Evolutionary conservation across 2,113 vertebrate genomes (phyloP).

Genomic region (Suricata suricatta): DNA sequence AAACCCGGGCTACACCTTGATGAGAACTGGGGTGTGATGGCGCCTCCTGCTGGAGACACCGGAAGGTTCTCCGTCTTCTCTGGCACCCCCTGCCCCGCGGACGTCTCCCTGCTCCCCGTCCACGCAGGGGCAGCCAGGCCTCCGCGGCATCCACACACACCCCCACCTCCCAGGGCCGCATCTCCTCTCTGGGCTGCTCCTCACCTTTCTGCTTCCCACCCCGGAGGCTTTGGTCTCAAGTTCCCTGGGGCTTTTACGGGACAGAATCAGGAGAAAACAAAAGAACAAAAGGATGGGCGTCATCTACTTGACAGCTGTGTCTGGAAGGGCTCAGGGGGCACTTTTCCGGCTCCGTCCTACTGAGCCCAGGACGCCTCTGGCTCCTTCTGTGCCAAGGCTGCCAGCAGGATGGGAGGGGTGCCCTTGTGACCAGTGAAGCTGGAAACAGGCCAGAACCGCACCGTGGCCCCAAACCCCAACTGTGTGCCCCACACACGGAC

Average conservation of each 20-base stretch:
- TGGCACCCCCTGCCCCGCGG: neutral
- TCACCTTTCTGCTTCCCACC: neutral
- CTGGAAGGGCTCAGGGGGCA: neutral
- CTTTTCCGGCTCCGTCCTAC: neutral
- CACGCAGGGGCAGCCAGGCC: rapidly evolving
- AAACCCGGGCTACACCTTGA: neutral
- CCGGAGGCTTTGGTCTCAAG: neutral
- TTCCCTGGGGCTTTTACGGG: neutral
- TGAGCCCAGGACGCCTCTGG: neutral
- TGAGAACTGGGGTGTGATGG: neutral
- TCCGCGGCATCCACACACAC: no score
- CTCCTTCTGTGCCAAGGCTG: neutral
- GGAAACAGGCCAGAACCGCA: neutral
- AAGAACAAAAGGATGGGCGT: neutral
- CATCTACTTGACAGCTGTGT: neutral
- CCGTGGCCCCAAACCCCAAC: neutral
- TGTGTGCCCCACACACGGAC: neutral
- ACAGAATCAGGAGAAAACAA: neutral
- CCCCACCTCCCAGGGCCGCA: neutral
- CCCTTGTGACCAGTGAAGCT: neutral
- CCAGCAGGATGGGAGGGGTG: neutral
- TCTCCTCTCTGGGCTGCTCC: neutral
- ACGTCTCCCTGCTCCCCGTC: neutral
- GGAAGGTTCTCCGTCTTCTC: neutral
- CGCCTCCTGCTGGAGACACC: neutral